Evolutionary conservation across 2,888 invertebrate genomes (phyloP), one percentile per base, ranked within the genome.

Genomic region (Dolomedes plantarius): DNA sequence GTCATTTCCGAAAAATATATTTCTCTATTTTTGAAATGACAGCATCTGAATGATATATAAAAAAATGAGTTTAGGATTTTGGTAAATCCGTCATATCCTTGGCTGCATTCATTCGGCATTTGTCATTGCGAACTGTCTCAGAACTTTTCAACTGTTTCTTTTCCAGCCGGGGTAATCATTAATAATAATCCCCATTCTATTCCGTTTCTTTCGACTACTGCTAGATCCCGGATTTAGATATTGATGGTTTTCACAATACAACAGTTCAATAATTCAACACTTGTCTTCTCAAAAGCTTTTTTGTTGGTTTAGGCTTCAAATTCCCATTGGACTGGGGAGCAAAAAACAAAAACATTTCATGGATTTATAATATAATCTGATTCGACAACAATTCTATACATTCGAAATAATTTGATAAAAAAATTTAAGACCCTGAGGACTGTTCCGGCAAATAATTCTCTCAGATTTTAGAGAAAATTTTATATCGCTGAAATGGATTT

Each of bases 11-110:
- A 36, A 68, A 68, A 39, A 68, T 68, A 11, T 19, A 68, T 32
- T 39, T 39, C 23, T 68, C 36, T 32, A 39, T 68, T 68, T 73
- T 32, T 19, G 50, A 62, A 56, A 62, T 56, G 73, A 73, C 73
- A 73, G 19, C 73, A 62, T 73, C 50, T 62, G 29, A 73, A 73
- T 73, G 31, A 73, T 73, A 28, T 62, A 73, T 50, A 72, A 72
- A 31, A 64, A 19, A 73, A 62, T 73, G 62, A 56, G 29, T 62
- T 73, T 32, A 32, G 32, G 73, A 73, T 39, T 31, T 68, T 39
- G 68, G 23, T 36, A 56, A 62, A 73, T 73, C 56, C 56, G 73
- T 73, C 73, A 73, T 56, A 62, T 32, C 32, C 32, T 19, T 29
- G 39, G 29, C 56, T 31, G 62, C 56, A 73, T 56, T 32, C 36